A percentile compares a stretch with the other conserved stretches of the same genome.
phyloP scores from a whole-genome alignment of 2,888 invertebrate genomes.

The Salticus scenicus region DNA sequence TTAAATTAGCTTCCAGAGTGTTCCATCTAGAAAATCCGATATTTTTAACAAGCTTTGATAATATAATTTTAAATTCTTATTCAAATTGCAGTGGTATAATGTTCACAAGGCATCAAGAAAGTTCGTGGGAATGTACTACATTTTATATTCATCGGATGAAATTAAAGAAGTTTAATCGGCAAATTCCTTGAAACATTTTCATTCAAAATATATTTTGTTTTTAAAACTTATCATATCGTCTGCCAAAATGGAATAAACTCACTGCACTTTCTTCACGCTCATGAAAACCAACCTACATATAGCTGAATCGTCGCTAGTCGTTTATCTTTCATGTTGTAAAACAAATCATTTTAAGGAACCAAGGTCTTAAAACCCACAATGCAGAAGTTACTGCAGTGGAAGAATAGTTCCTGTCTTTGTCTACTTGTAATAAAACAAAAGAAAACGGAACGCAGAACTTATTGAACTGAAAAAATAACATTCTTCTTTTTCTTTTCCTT shows the following conservation, averaged over 20 bases:
- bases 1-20: no score
- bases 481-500: slow-evolving; percentile 23
- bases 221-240: no score
- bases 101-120: no score
- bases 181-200: no score
- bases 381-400: slow-evolving; percentile 52
- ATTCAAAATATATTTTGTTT: no score
- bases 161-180: no score
- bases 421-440: slow-evolving; percentile 40
- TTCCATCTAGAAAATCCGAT: no score
- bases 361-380: slow-evolving; percentile 19
- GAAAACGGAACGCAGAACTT: slow-evolving; percentile 30
- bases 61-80: no score
- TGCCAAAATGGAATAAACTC: slow-evolving; percentile 13
- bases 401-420: slow-evolving; percentile 66
- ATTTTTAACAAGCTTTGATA: no score
- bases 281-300: slow-evolving; percentile 45
- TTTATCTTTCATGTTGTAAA: slow-evolving; percentile 39
- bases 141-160: no score
- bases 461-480: slow-evolving; percentile 15
- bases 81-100: no score
- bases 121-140: no score
- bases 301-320: slow-evolving; percentile 55
- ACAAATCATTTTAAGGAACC: slow-evolving; percentile 41
- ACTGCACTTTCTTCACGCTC: slow-evolving; percentile 56